Conservation (phyloP, 2,888 invertebrate genomes). For the Acanthoscelides obtectus region DNA sequence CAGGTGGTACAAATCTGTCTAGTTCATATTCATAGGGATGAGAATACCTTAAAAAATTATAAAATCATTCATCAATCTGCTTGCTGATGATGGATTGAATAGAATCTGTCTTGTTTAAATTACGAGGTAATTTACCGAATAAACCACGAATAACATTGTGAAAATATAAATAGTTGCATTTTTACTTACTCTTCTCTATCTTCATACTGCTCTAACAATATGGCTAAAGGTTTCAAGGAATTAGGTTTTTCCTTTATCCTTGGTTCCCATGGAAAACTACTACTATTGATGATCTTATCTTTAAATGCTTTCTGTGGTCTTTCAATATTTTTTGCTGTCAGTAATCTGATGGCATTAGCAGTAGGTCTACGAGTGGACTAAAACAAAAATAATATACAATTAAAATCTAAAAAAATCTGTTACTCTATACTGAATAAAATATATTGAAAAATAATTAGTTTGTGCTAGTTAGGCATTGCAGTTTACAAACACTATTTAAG, state of each 20-base stretch:
- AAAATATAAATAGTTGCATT: too few species aligned
- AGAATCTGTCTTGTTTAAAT: conserved; percentile 1
- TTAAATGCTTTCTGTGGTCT: conserved; percentile 83
- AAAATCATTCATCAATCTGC: background rate
- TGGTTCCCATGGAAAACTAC: conserved; percentile 71
- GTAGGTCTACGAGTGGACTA: too few species aligned
- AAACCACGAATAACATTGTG: too few species aligned
- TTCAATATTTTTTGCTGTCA: conserved; percentile 67
- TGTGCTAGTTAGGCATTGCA: too few species aligned
- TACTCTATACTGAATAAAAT: too few species aligned
- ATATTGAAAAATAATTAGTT: too few species aligned
- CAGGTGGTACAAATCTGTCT: conserved; percentile 61
- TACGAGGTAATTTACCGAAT: too few species aligned
- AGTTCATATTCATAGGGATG: conserved; percentile 90
- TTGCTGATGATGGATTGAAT: background rate
- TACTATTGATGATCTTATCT: conserved; percentile 78
- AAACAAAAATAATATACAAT: too few species aligned
- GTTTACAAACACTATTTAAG: too few species aligned
- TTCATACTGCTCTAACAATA: conserved; percentile 65
- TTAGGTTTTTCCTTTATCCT: conserved; percentile 84
- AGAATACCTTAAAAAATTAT: conserved; percentile 56
- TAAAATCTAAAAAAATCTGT: too few species aligned
- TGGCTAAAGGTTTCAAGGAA: conserved; percentile 72
- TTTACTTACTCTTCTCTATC: conserved; percentile 52
- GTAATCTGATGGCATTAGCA: conserved; percentile 49